These are phyloP conservation scores for Lasioglossum morio DNA, from an alignment of 2,888 invertebrate genomes.

Conservation along the genomic window DNA sequence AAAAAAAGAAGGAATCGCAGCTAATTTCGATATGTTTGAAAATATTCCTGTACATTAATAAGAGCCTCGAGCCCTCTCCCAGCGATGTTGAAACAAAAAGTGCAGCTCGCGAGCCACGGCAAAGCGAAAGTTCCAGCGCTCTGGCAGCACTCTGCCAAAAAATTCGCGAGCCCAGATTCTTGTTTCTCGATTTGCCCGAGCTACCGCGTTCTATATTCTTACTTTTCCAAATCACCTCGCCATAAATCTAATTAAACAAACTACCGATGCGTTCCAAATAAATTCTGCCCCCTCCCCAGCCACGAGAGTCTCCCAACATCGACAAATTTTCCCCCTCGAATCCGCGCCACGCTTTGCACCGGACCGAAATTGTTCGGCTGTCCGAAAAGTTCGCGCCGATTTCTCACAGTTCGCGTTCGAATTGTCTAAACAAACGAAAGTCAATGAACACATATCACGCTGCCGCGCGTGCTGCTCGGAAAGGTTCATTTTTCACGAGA, in stretches of 20 bases:
- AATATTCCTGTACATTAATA: neutral
- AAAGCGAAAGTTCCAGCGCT: slow-evolving; percentile 20
- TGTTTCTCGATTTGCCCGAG: slow-evolving; percentile 21
- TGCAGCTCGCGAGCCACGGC: neutral
- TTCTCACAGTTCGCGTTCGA: neutral
- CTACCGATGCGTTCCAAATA: slow-evolving; percentile 23
- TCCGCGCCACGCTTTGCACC: neutral
- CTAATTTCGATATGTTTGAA: neutral
- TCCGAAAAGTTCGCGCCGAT: neutral
- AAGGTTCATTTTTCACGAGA: neutral
- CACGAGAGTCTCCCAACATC: neutral
- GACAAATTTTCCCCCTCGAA: slow-evolving; percentile 26
- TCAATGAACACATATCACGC: slow-evolving; percentile 12
- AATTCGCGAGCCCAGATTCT: slow-evolving; percentile 11
- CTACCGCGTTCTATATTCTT: slow-evolving; percentile 16
- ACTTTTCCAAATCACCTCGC: slow-evolving; percentile 19
- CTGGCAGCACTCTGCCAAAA: neutral
- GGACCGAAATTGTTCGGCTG: neutral
- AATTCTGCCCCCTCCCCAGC: neutral
- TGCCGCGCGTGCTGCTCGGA: neutral
- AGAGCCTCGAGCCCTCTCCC: neutral
- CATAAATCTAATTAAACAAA: slow-evolving; percentile 52
- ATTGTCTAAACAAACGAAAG: slow-evolving; percentile 13
- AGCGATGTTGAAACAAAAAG: neutral
- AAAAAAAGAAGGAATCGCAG: too few species aligned